phyloP scores from a whole-genome alignment of 2,888 invertebrate species.

The Lithophane leautieri region DNA sequence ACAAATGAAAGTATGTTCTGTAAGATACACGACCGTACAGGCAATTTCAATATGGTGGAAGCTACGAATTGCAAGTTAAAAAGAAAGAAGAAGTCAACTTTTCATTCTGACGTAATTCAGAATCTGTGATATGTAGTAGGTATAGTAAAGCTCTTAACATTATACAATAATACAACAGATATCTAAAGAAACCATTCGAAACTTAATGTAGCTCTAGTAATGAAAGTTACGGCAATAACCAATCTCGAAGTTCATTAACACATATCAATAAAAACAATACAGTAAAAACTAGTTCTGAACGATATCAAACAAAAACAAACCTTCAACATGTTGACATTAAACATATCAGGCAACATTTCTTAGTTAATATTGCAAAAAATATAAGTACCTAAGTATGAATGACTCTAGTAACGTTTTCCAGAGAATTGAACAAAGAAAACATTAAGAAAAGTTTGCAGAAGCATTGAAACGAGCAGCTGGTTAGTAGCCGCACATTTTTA shows the following conservation, averaged over 20 bases:
- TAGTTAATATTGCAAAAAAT: constrained; percentile 52
- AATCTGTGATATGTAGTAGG: background rate
- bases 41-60: background rate
- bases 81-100: background rate
- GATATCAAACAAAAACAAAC: constrained; percentile 48
- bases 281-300: constrained; percentile 48
- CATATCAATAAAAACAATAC: constrained; percentile 45
- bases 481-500: background rate
- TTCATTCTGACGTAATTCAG: background rate
- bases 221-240: constrained; percentile 33
- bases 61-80: background rate
- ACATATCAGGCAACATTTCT: constrained; percentile 49
- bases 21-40: background rate
- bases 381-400: background rate
- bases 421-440: background rate
- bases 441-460: background rate
- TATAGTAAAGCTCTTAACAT: background rate
- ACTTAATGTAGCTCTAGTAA: background rate
- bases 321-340: constrained; percentile 32
- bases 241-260: constrained; percentile 49
- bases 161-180: background rate
- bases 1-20: background rate
- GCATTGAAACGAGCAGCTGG: background rate
- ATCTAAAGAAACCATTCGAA: background rate
- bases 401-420: constrained; percentile 27